A percentile compares a stretch with the other conserved stretches of the same genome.
phyloP scores from a whole-genome alignment of 2,113 vertebrate genomes.

The Brachyhypopomus gauderio region DNA sequence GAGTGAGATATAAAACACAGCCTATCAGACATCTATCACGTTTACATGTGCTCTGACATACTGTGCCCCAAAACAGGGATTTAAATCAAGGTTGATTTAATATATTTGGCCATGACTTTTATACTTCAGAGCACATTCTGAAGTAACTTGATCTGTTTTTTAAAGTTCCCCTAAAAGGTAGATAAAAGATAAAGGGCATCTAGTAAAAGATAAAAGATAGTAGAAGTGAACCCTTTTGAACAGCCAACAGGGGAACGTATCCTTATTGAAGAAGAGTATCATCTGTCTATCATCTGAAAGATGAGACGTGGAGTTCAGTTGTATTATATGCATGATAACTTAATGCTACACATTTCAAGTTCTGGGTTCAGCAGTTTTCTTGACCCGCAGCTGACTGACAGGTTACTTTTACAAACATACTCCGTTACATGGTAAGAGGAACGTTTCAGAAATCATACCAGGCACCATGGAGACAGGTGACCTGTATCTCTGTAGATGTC shows the following conservation, averaged over 20 bases:
- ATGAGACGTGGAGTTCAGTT: background rate
- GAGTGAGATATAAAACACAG: background rate
- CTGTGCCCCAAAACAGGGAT: background rate
- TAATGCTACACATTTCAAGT: slow-evolving; percentile 7
- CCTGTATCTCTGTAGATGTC: background rate
- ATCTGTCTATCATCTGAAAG: background rate
- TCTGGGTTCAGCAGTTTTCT: background rate
- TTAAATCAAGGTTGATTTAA: background rate
- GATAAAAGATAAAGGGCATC: no score
- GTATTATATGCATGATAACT: background rate
- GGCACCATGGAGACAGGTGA: background rate
- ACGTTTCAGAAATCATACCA: background rate
- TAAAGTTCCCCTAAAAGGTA: no score
- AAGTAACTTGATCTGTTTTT: background rate
- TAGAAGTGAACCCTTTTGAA: background rate
- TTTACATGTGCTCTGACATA: background rate
- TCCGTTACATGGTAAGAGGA: background rate
- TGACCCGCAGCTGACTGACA: background rate
- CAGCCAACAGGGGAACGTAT: background rate
- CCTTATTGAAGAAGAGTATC: slow-evolving; percentile 2
- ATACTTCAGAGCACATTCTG: background rate
- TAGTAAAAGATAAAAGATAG: slow-evolving; percentile 1
- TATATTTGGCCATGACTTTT: background rate
- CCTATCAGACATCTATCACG: background rate
- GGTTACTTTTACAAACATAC: background rate